Evolutionary conservation across 2,113 vertebrate species (phyloP).

Genomic region (Chunga burmeisteri): DNA sequence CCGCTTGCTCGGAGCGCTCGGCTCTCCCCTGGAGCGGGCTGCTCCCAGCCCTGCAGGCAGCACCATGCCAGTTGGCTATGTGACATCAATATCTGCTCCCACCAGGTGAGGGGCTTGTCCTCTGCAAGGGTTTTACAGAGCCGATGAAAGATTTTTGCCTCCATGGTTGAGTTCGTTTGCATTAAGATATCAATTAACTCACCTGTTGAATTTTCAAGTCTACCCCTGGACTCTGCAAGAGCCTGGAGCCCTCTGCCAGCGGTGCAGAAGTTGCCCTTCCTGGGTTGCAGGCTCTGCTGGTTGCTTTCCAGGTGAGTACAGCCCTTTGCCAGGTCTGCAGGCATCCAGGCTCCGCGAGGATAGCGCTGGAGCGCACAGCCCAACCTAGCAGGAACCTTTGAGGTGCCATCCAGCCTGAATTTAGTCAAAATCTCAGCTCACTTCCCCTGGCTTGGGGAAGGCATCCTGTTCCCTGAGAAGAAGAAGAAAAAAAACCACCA

Average conservation of each 20-base stretch:
- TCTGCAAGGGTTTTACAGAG: neutral
- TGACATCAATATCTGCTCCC: neutral
- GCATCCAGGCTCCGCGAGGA: neutral
- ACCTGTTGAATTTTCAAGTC: neutral
- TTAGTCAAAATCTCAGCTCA: neutral
- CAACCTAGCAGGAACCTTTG: neutral
- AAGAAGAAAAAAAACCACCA: neutral
- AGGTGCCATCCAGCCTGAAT: neutral
- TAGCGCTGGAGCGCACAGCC: neutral
- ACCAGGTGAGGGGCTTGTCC: neutral
- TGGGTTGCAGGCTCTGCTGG: neutral
- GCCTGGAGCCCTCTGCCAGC: neutral
- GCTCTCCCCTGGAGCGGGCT: neutral
- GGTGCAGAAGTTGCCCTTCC: neutral
- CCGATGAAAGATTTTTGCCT: neutral
- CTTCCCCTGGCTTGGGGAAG: neutral
- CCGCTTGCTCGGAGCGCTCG: rapidly evolving
- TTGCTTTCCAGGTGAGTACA: neutral
- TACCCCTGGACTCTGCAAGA: neutral
- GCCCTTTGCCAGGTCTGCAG: neutral
- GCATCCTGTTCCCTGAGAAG: rapidly evolving
- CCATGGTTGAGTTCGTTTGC: neutral
- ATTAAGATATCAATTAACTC: neutral
- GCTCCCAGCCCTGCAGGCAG: neutral
- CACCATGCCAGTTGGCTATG: neutral